Conservation (phyloP, 2,113 vertebrate genomes). For the Halcyon malimbica region DNA sequence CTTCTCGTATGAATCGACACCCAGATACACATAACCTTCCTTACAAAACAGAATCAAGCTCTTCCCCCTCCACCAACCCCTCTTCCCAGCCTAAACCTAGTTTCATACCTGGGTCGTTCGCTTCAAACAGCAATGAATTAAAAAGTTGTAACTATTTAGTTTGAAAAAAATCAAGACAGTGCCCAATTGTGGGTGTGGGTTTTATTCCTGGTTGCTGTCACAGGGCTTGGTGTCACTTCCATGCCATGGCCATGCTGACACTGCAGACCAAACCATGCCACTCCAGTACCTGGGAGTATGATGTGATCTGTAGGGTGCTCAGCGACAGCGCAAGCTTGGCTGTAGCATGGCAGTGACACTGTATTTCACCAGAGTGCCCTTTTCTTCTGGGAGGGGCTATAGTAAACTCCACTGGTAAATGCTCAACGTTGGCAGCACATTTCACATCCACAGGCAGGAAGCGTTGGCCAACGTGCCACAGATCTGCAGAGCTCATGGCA, state of each 20-base stretch:
- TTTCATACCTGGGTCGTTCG: not conserved
- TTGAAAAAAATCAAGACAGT: not conserved
- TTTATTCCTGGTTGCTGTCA: not conserved
- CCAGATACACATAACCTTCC: not conserved
- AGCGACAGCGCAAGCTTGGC: not conserved
- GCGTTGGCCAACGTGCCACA: not conserved
- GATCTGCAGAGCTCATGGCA: not conserved
- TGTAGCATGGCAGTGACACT: accelerated
- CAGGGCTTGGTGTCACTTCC: not conserved
- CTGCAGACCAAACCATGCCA: not conserved
- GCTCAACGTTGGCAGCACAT: accelerated
- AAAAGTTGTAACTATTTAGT: not conserved
- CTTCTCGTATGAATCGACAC: conserved; percentile 29
- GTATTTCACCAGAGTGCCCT: not conserved
- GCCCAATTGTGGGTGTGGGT: accelerated
- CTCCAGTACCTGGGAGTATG: accelerated
- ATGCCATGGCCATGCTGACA: not conserved
- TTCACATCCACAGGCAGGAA: not conserved
- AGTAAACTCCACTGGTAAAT: not conserved
- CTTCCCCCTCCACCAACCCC: not conserved
- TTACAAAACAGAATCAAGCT: not conserved
- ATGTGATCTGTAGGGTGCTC: not conserved
- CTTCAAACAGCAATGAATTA: not conserved
- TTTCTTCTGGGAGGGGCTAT: not conserved
- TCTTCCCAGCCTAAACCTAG: not conserved